Base-by-base conservation (phyloP, 2,113 vertebrate species). In the Vidua macroura region DNA sequence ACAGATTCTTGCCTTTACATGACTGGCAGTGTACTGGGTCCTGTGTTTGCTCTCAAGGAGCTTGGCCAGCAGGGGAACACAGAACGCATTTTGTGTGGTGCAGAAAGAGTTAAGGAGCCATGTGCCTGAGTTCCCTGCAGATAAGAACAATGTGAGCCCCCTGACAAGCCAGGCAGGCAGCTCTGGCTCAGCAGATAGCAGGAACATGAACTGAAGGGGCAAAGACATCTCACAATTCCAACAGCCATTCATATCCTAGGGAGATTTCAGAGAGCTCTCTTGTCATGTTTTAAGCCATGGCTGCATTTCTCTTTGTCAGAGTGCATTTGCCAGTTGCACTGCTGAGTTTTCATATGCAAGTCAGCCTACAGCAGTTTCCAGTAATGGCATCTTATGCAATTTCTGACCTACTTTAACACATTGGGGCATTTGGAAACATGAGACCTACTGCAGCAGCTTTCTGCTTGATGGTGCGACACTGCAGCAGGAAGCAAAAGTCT, bases 381-480 rank as follows among this genome's bases (percentile, higher is more conserved):
- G 93, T 87, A 93, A 94, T 92, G 88, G 92, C 84, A 93, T 84
- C 89, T 97, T 97, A 96, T 51, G 86, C 94, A 97, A 97, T 82
- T 94, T 95, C 87, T 96, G 96, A 97, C 94, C 95, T 97, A 91
- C 86, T 95, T 97, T 81, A 89, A 82, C 63, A 2, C 89, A 46
- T 1, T 18, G 44, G 46, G 70, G 74, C 84, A 82, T 60, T 92
- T 87, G 58, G 82, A 93, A 90, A 87, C 90, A 85, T 1, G 2
- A 78, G 60, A 93, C 74, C 51, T 62, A 59, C 87, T 83, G 84
- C 77, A 72, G 91, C 69, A 79, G 91, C 83, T 68, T 93, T 91
- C 74, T 92, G 69, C 83, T 62, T 48, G n/a, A 55, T 39, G 80
- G 51, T 37, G 49, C 49, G 43, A 84, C 23, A 35, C 63, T 83